Evolutionary conservation across 64 coral and sea anemone species (phyloP), one percentile per base, ranked within the genome.

Genomic region (Montipora capricornis): DNA sequence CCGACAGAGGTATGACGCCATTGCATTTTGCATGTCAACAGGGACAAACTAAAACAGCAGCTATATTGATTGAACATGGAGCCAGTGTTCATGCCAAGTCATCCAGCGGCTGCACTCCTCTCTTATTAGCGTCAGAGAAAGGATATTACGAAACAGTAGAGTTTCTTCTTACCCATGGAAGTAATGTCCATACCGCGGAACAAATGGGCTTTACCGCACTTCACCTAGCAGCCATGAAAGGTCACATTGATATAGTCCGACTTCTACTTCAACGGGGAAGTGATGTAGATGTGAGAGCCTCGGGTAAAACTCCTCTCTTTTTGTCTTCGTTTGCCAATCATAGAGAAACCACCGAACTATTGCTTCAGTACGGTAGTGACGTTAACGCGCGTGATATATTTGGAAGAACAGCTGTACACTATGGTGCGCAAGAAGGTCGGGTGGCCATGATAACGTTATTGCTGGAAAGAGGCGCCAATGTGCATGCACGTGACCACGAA

Each of bases 171-270:
- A 68, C 76, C 44, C 78, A 74, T 49, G 82, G 79, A 7, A 90
- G 89, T 29, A 73, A 78, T 50, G 92, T 97, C 20, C 89, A 97
- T 20, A 91, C 69, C n/a, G 83, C 94, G 5, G 95, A 93, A 3
- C 84, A 78, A 86, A 89, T 97, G 59, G 95, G 90, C n/a, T 94
- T 94, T 84, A 97, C 95, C 19, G 95, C 95, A 22, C 77, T 97
- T 49, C 95, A 97, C 55, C 70, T 93, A 6, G 95, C 95, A 6
- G 92, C 87, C 17, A 91, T 87, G 12, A 93, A 94, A 84, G 95
- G 95, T 26, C 55, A 94, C 74, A 73, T 55, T 10, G 77, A 90
- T 45, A 77, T 97, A 26, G 95, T 73, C 5, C 81, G 82, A 20
- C 71, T 97, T 64, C 74, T 97, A 9, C 60, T 97, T 50, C 79